Base-by-base conservation (phyloP, 1,140 invertebrate species). In the Fopius arisanus region DNA sequence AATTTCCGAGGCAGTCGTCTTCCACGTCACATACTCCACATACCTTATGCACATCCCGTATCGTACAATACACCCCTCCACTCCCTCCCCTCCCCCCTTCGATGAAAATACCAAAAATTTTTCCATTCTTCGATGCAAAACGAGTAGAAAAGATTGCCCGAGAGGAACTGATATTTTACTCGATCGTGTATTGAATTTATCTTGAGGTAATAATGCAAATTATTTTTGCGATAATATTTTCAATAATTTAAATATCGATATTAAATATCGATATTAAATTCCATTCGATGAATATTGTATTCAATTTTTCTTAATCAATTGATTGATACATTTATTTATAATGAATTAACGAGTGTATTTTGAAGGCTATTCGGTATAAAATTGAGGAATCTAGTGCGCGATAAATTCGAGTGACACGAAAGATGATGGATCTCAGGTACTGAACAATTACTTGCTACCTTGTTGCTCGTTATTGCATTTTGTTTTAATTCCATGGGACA, bases 31-130 rank as follows among this genome's bases (percentile, higher is more conserved):
- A 40, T 62, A 72, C 70, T 43, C 37, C 9, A 62, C 16, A 72
- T 72, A 72, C 70, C 70, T 72, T 72, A 72, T 72, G 70, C 40
- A 66, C 37, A 66, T 41, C 19, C 62, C 62, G 28, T 72, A 66
- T 66, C 66, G 62, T 66, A 33, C 51, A 19, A 40, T 70, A 63
- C 14, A 70, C 12, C 28, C 40, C 16, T 33, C 10, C 6, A 26
- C 12, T 4, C 19, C 6, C 7, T 12, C 9, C 5, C 3, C 3
- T 6, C 63, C 23, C 19, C 9, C 54, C 1, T 28, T 2, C 6
- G 14, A 28, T 28, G 23, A 26, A 59, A 59, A 59, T 59, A 59
- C 54, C 21, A 26, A 59, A 59, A n/a, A 26, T 26, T 59, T 59
- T 59, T 59, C 54, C 19, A 5, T 51, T 51, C 43, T 51, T 51